Conservation (phyloP, 2,888 invertebrate genomes). For the Loripinus fragilis region DNA sequence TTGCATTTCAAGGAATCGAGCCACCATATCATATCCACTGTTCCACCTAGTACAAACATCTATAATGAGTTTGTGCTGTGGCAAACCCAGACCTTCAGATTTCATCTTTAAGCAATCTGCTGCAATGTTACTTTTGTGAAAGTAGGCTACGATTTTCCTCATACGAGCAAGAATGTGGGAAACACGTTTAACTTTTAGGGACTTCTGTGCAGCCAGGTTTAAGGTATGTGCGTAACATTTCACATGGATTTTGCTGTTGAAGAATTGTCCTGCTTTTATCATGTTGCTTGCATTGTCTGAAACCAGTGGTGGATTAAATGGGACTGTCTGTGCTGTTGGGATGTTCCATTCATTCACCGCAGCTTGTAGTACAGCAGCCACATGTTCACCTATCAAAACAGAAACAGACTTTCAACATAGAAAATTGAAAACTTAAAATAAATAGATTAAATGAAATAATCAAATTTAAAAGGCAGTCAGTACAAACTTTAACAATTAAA, state of each 20-base stretch:
- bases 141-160: constrained; percentile 30
- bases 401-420: neutral
- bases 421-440: neutral
- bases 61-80: constrained; percentile 38
- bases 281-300: constrained; percentile 49
- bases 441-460: no score
- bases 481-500: neutral
- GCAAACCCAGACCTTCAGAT: constrained; percentile 27
- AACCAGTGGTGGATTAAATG: neutral
- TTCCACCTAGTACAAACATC: constrained; percentile 43
- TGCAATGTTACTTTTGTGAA: constrained; percentile 39
- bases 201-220: constrained; percentile 34
- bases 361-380: constrained; percentile 15
- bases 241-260: neutral
- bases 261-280: constrained; percentile 26
- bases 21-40: constrained; percentile 32
- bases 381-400: neutral
- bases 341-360: constrained; percentile 24
- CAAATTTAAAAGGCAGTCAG: neutral
- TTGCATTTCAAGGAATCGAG: constrained; percentile 27
- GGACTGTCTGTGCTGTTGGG: neutral
- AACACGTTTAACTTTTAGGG: constrained; percentile 31
- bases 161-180: constrained; percentile 20
- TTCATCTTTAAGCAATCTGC: constrained; percentile 25
- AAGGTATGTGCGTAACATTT: constrained; percentile 34